phyloP scores from a whole-genome alignment of 2,113 vertebrate species.

The Forbesichthys agassizii region DNA sequence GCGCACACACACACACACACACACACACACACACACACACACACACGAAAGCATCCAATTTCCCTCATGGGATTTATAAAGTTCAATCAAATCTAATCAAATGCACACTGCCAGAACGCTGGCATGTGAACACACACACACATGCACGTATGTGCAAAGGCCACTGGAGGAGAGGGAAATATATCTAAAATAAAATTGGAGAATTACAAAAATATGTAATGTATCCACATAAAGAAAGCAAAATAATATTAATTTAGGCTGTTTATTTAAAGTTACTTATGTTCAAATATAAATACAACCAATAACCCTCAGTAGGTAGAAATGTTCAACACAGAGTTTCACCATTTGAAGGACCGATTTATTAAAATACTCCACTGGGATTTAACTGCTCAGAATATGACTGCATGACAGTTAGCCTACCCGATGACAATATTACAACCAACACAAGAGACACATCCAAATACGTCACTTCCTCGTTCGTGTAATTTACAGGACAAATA shows the following conservation, averaged over 20 bases:
- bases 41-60: neutral
- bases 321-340: neutral
- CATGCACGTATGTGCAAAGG: too few species aligned
- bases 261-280: neutral
- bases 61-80: too few species aligned
- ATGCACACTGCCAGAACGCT: neutral
- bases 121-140: neutral
- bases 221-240: too few species aligned
- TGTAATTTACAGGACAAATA: too few species aligned
- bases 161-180: neutral
- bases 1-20: neutral
- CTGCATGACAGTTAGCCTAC: neutral
- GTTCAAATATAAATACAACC: constrained; percentile 3
- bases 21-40: neutral
- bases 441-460: too few species aligned
- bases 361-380: neutral
- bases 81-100: neutral
- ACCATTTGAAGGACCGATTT: neutral
- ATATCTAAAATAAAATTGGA: neutral
- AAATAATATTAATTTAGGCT: neutral
- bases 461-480: too few species aligned
- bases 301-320: neutral
- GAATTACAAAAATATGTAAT: neutral
- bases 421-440: neutral
- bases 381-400: neutral